Evolutionary conservation across 2,797 vertebrate genomes (phyloP), one percentile per base, ranked within the genome.

Genomic region (Sus cebifrons): DNA sequence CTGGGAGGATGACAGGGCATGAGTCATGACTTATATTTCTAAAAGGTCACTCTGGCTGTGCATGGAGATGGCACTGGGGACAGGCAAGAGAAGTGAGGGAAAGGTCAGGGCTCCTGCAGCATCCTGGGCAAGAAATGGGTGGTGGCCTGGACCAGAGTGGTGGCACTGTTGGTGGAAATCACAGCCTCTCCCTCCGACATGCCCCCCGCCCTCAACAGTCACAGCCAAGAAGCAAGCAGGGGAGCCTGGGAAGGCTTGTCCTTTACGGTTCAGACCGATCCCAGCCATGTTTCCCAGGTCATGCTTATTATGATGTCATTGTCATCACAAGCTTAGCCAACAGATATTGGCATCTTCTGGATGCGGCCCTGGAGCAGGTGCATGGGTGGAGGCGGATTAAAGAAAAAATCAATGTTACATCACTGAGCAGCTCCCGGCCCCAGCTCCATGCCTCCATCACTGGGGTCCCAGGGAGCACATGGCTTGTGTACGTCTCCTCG

Each of bases 1-100:
- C 23, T 25, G 23, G 56, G 58, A 83, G 9, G 40, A 67, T 25
- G 74, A 32, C 54, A 79, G 70, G 29, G 27, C 44, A 75, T 78
- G 74, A 62, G 84, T 71, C 86, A 36, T 71, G 52, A 73, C 64
- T 73, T 81, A 11, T 84, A 36, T 91, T 96, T 97, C 91, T 84
- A 3, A 94, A 96, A 94, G 89, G 83, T 91, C 86, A 91, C 21
- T 29, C n/a, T 49, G 49, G 64, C 21, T 94, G 78, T 84, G 23
- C n/a, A 7, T 86, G 32, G 88, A 89, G 94, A 83, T 40, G 54
- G 65, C 29, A 27, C 71, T 40, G 11, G 71, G 67, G 54, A 58
- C 4, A 7, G 36, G 58, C 25, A 82, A 84, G 52, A 40, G 83
- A 65, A 52, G 23, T 29, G 64, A 79, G 70, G 87, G 70, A 65